Conservation (phyloP, 2,113 vertebrate genomes). For the Muscicapa adusta region DNA sequence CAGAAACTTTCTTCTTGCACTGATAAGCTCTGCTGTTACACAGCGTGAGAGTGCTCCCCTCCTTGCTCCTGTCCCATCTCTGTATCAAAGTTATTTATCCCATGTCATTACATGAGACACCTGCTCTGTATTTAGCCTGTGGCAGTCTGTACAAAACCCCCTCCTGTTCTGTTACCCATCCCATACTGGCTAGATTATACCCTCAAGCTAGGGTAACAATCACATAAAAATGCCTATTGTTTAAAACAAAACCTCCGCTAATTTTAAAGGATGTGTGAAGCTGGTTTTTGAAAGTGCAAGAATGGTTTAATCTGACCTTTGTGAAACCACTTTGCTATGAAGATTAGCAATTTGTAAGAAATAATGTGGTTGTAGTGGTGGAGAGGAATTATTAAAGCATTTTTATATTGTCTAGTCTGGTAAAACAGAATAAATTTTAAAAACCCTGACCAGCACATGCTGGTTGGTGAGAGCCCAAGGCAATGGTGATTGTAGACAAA, state of each 20-base stretch:
- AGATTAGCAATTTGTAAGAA: neutral
- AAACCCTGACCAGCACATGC: rapidly evolving
- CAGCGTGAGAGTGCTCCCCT: neutral
- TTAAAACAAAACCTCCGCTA: neutral
- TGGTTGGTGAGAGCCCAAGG: neutral
- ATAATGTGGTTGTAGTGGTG: neutral
- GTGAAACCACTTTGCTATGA: neutral
- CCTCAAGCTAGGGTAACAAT: neutral
- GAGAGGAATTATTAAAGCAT: neutral
- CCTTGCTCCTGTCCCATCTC: neutral
- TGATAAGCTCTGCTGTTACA: neutral
- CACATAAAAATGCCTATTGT: neutral
- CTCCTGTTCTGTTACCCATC: neutral
- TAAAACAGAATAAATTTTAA: neutral
- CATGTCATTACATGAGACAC: neutral
- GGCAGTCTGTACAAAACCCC: neutral
- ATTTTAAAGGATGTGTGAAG: neutral
- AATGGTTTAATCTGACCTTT: neutral
- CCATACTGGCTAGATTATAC: neutral
- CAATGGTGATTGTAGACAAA: neutral
- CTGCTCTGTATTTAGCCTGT: neutral
- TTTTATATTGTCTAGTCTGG: neutral
- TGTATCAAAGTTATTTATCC: neutral
- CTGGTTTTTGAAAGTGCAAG: neutral
- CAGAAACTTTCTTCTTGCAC: neutral